phyloP scores from a whole-genome alignment of 2,888 invertebrate genomes.

The Tachina lurida region DNA sequence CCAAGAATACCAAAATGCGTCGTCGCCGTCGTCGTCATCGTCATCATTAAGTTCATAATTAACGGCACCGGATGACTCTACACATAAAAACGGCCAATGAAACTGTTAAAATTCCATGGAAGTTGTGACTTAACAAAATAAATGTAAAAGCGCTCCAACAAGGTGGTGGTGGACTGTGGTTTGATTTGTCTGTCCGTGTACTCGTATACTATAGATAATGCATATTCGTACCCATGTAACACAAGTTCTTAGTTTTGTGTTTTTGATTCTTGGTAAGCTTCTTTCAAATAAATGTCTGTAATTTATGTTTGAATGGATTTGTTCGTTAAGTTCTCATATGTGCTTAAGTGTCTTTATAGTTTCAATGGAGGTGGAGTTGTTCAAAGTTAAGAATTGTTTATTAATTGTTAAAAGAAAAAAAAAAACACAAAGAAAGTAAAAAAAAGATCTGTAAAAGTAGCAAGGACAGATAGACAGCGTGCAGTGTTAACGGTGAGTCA shows the following conservation, averaged over 20 bases:
- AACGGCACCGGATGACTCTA: conserved; percentile 71
- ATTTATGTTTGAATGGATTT: conserved; percentile 48
- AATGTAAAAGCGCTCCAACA: conserved; percentile 2
- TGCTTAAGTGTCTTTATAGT: neutral
- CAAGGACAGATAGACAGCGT: conserved; percentile 9
- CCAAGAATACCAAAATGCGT: conserved; percentile 18
- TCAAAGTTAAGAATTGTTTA: conserved; percentile 41
- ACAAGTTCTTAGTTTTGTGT: conserved; percentile 18
- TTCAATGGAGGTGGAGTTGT: conserved; percentile 40
- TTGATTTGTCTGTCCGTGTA: neutral
- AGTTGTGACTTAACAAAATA: conserved; percentile 61
- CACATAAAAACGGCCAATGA: conserved; percentile 16
- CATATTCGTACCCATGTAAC: conserved; percentile 12
- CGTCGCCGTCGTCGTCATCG: conserved; percentile 45
- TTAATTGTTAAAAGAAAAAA: conserved; percentile 43
- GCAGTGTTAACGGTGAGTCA: conserved; percentile 31
- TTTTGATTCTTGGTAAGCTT: conserved; percentile 26
- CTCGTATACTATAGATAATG: conserved; percentile 6
- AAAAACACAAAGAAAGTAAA: conserved; percentile 12
- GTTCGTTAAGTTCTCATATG: conserved; percentile 24
- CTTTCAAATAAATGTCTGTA: conserved; percentile 54
- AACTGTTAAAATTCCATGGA: conserved; percentile 61
- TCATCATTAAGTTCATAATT: conserved; percentile 69
- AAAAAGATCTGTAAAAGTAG: conserved; percentile 21
- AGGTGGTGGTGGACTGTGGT: neutral